These are phyloP conservation scores for Neodon shergylaensis DNA, from an alignment of 2,113 vertebrate genomes.

Conservation along the genomic window DNA sequence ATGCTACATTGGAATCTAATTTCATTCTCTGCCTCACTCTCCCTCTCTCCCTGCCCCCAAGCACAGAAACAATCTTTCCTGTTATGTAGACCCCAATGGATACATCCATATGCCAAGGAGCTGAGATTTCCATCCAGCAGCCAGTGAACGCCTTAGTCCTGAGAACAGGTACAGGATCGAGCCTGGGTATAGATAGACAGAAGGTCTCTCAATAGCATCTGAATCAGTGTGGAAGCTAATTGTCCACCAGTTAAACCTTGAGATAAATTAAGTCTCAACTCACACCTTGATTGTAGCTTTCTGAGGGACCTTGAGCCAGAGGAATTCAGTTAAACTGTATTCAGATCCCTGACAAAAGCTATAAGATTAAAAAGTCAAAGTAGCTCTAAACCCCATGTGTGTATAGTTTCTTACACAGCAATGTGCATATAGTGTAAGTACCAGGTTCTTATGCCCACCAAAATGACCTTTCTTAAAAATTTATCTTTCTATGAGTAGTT, in stretches of 20 bases:
- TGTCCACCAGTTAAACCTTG: not conserved
- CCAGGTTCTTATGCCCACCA: not conserved
- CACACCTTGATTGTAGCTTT: not conserved
- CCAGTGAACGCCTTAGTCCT: not conserved
- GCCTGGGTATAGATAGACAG: not conserved
- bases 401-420: conserved; percentile 27
- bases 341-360: not conserved
- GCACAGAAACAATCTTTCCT: not conserved
- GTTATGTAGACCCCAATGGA: not conserved
- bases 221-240: not conserved
- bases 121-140: not conserved
- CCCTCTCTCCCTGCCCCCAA: not conserved
- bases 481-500: not conserved
- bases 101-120: not conserved
- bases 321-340: not conserved
- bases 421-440: not conserved
- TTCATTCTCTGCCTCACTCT: not conserved
- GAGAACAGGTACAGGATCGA: not conserved
- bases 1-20: not conserved
- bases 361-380: not conserved
- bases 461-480: conserved; percentile 40
- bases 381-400: conserved; percentile 3
- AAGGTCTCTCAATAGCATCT: not conserved
- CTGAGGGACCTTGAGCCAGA: not conserved
- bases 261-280: not conserved